phyloP scores from a whole-genome alignment of 2,888 invertebrate species.

The Philopedon plagiatum region DNA sequence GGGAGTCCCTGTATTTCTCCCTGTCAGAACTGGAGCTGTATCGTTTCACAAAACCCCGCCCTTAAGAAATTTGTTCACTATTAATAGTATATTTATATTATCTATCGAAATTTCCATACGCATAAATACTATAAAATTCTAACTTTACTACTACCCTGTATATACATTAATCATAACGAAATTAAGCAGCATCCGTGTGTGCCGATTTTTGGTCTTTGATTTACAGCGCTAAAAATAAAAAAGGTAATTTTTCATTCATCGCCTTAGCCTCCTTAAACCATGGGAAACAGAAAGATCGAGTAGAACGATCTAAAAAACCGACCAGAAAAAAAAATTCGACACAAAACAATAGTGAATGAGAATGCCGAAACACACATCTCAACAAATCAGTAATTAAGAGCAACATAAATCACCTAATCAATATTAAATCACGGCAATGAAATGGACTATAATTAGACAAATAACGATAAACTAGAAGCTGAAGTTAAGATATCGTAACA shows the following conservation, averaged over 20 bases:
- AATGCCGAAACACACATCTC: not conserved
- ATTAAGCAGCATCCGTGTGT: too few species aligned
- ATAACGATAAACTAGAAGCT: not conserved
- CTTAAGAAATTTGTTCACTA: too few species aligned
- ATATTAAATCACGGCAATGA: not conserved
- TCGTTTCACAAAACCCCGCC: too few species aligned
- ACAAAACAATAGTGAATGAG: not conserved
- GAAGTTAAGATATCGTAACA: not conserved
- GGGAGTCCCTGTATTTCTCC: too few species aligned
- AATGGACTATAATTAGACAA: conserved; percentile 1
- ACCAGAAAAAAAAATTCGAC: not conserved
- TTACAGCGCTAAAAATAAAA: not conserved
- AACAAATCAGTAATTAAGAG: conserved; percentile 7
- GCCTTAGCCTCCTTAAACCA: not conserved
- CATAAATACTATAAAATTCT: too few species aligned
- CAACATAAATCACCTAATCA: conserved; percentile 7
- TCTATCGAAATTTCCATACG: too few species aligned
- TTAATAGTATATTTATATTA: too few species aligned
- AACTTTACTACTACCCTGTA: too few species aligned
- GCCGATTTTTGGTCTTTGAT: not conserved
- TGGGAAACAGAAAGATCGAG: not conserved
- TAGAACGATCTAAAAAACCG: not conserved
- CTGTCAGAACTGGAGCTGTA: too few species aligned
- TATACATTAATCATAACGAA: too few species aligned
- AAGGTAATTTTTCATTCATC: conserved; percentile 2